Percentiles rank a stretch among this genome's conserved stretches.
Conservation (phyloP, 2,888 invertebrate genomes). For the Oconnorella tubifera region DNA sequence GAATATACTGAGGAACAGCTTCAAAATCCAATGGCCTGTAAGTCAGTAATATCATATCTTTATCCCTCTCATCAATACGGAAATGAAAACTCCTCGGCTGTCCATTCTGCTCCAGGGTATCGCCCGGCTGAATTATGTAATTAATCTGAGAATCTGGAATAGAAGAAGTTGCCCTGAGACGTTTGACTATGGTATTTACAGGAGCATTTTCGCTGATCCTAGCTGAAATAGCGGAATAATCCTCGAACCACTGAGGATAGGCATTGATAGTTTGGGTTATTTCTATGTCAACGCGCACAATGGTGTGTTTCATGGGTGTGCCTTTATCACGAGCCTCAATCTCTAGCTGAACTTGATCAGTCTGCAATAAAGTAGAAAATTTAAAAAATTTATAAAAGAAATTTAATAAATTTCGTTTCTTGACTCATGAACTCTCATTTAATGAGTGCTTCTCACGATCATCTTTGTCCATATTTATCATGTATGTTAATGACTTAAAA, state of each 20-base stretch:
- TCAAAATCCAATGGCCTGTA: slow-evolving; percentile 37
- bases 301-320: slow-evolving; percentile 87
- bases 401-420: no score
- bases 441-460: no score
- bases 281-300: slow-evolving; percentile 96
- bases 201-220: slow-evolving; percentile 32
- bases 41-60: slow-evolving; percentile 37
- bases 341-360: slow-evolving; percentile 63
- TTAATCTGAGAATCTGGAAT: slow-evolving; percentile 26
- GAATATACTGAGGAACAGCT: slow-evolving; percentile 33
- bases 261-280: slow-evolving; percentile 65
- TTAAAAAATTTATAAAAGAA: no score
- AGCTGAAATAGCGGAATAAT: slow-evolving; percentile 31
- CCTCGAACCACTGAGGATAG: slow-evolving; percentile 38
- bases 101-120: slow-evolving; percentile 37
- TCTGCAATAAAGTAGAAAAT: no score
- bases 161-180: slow-evolving; percentile 30
- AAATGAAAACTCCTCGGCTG: slow-evolving; percentile 31
- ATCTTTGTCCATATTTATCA: no score
- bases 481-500: no score
- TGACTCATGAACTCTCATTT: no score
- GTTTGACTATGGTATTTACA: slow-evolving; percentile 32
- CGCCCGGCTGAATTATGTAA: slow-evolving; percentile 34
- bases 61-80: slow-evolving; percentile 32
- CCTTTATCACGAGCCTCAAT: slow-evolving; percentile 98